phyloP scores from a whole-genome alignment of 2,113 vertebrate genomes.

The Paracanthobrama guichenoti region DNA sequence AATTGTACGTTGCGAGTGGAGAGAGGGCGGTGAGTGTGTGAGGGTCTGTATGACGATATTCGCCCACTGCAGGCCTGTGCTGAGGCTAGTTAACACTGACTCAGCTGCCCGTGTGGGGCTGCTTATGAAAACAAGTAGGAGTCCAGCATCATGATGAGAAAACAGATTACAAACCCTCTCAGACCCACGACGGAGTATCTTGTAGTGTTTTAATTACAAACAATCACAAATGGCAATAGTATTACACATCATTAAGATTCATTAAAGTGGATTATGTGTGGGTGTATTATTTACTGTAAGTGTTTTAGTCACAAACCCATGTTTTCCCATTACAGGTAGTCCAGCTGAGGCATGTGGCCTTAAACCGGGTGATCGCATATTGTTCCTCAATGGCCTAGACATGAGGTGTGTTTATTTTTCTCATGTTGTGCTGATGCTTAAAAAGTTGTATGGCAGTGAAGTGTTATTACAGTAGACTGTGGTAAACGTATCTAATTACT shows the following conservation, averaged over 20 bases:
- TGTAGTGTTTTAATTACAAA: not conserved
- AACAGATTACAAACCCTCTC: conserved; percentile 24
- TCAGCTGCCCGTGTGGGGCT: conserved; percentile 72
- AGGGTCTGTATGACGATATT: conserved; percentile 63
- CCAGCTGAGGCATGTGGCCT: conserved; percentile 93
- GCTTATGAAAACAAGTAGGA: conserved; percentile 71
- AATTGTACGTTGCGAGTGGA: conserved; percentile 39
- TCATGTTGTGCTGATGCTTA: not conserved
- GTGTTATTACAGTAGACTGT: not conserved
- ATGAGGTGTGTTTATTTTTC: conserved; percentile 84
- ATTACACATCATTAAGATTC: not conserved
- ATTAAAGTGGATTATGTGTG: not conserved
- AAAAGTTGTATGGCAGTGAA: not conserved
- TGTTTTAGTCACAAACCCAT: not conserved
- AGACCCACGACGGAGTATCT: not conserved
- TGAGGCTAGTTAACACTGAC: conserved; percentile 66
- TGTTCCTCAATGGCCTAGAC: conserved; percentile 97
- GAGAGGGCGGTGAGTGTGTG: conserved; percentile 52
- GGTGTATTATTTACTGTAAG: not conserved
- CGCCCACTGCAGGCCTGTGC: conserved; percentile 72
- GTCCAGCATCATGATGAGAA: conserved; percentile 67
- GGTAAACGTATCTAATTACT: not conserved
- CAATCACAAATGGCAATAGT: not conserved
- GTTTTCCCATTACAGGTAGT: conserved; percentile 78
- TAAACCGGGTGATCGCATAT: conserved; percentile 90